These are phyloP conservation scores for Pogonocichla stellata DNA, from an alignment of 2,113 vertebrate genomes.

Conservation along the genomic window DNA sequence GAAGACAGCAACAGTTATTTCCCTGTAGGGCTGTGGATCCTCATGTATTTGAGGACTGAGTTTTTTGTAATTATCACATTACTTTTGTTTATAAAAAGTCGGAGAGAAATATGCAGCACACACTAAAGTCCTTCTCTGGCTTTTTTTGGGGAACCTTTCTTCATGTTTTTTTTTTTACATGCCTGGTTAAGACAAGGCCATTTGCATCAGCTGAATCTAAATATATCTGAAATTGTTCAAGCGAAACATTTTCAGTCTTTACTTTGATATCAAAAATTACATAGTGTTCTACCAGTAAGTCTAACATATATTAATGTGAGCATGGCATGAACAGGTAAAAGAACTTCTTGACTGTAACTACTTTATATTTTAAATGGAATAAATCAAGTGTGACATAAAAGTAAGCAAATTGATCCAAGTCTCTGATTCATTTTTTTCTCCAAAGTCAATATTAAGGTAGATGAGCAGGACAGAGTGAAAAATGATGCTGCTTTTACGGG, in stretches of 20 bases:
- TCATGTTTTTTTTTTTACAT: neutral
- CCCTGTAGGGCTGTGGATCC: neutral
- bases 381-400: neutral
- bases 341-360: neutral
- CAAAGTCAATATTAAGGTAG: neutral
- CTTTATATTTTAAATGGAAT: neutral
- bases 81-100: neutral
- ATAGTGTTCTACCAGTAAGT: neutral
- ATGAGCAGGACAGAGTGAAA: neutral
- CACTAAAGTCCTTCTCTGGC: neutral
- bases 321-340: neutral
- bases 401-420: neutral
- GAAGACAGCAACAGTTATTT: neutral
- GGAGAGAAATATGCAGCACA: rapidly evolving
- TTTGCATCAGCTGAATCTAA: neutral
- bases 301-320: neutral
- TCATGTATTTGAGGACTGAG: neutral
- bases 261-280: neutral
- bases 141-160: neutral
- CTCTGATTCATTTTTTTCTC: neutral
- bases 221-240: neutral
- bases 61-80: neutral
- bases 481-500: neutral
- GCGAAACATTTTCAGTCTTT: neutral
- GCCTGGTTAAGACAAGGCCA: neutral